phyloP scores from a whole-genome alignment of 92 coral and sea anemone species.

The Phenganax stokvisi region DNA sequence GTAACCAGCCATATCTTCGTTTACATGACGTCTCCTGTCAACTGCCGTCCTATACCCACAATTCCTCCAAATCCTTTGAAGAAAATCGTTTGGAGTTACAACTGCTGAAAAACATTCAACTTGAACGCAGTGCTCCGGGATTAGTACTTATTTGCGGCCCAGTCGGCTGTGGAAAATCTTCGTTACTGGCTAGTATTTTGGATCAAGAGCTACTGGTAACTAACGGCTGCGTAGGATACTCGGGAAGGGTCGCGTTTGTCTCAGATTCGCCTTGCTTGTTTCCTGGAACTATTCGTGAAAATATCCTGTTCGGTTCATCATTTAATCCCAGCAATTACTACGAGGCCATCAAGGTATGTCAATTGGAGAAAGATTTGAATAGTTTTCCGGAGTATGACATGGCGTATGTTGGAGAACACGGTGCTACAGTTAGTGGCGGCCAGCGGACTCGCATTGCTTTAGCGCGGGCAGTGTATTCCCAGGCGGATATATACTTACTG shows the following conservation, averaged over 20 bases:
- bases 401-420: too few species aligned
- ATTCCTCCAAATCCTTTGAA: too few species aligned
- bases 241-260: conserved; percentile 16
- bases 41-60: not conserved
- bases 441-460: too few species aligned
- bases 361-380: conserved; percentile 11
- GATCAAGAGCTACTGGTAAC: not conserved
- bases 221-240: not conserved
- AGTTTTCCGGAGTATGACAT: not conserved
- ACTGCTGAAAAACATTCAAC: too few species aligned
- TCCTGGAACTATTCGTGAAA: conserved; percentile 25
- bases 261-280: conserved; percentile 19
- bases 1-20: not conserved
- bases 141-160: conserved; percentile 5
- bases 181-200: conserved; percentile 3
- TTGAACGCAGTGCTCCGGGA: not conserved
- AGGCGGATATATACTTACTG: too few species aligned
- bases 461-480: too few species aligned
- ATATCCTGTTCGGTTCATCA: not conserved
- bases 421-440: too few species aligned
- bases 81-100: too few species aligned
- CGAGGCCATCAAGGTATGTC: conserved; percentile 13
- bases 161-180: conserved; percentile 22
- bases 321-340: not conserved
- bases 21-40: not conserved